phyloP scores from a whole-genome alignment of 2,113 vertebrate genomes.

The Sander lucioperca region DNA sequence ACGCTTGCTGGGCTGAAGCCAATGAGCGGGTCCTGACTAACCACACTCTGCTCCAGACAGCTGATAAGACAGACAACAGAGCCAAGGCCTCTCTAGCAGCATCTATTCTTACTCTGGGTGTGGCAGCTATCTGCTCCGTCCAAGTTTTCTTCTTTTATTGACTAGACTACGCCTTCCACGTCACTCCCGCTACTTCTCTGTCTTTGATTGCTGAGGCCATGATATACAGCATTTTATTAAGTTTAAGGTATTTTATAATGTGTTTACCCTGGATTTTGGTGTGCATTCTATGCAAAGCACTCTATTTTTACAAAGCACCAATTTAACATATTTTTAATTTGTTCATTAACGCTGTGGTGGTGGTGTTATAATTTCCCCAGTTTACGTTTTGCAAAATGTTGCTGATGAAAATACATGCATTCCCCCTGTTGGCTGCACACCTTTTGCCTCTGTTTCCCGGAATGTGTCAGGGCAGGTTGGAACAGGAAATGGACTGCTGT shows the following conservation, averaged over 20 bases:
- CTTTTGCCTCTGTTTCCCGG: conserved; percentile 14
- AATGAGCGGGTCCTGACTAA: conserved; percentile 38
- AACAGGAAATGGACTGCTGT: conserved; percentile 7
- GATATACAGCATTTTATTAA: neutral
- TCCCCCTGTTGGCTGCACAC: neutral
- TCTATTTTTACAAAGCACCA: neutral
- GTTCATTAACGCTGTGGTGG: neutral
- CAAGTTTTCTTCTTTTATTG: conserved; percentile 40
- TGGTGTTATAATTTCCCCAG: neutral
- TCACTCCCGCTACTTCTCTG: conserved; percentile 36
- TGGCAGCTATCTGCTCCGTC: conserved; percentile 45
- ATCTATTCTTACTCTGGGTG: conserved; percentile 73
- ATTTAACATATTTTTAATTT: neutral
- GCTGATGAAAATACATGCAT: neutral
- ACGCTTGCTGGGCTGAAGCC: conserved; percentile 33
- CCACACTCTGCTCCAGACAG: conserved; percentile 38
- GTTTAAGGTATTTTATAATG: neutral
- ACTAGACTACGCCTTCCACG: conserved; percentile 34
- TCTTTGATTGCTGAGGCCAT: conserved; percentile 1
- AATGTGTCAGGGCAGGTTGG: conserved; percentile 17
- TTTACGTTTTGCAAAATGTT: neutral
- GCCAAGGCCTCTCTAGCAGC: conserved; percentile 19
- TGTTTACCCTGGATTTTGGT: neutral
- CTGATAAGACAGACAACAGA: conserved; percentile 59
- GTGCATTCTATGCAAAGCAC: neutral